A percentile compares a stretch with the other conserved stretches of the same genome.
phyloP scores from a whole-genome alignment of 2,888 invertebrate genomes.

The Coleophora flavipennella region DNA sequence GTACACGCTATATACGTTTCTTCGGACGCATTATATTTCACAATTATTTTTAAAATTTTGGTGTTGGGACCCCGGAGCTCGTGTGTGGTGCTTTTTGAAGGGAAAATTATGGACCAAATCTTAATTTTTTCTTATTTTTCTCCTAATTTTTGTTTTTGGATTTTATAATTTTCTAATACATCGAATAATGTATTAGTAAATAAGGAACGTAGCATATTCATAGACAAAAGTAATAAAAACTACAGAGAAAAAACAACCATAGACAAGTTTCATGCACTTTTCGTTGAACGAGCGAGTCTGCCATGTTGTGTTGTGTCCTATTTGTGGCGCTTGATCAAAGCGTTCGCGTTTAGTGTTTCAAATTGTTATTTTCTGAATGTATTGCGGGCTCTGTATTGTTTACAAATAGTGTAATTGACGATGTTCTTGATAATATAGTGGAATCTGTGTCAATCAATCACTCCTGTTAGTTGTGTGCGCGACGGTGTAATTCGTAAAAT shows the following conservation, averaged over 20 bases:
- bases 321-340: conserved; percentile 71
- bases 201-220: conserved; percentile 22
- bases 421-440: conserved; percentile 40
- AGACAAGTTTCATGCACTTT: conserved; percentile 62
- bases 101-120: too few relatives aligned
- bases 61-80: too few relatives aligned
- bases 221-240: conserved; percentile 10
- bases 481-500: conserved; percentile 56
- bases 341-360: conserved; percentile 58
- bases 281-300: conserved; percentile 44
- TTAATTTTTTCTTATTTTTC: too few relatives aligned
- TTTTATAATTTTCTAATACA: too few relatives aligned
- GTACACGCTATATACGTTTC: conserved; percentile 18
- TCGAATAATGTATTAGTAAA: neutral
- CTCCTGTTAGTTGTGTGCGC: conserved; percentile 47
- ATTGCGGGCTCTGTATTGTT: conserved; percentile 64
- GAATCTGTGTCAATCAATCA: conserved; percentile 38
- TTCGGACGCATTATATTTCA: conserved; percentile 19
- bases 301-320: conserved; percentile 74
- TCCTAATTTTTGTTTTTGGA: too few relatives aligned
- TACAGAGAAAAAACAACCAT: conserved; percentile 43
- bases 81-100: too few relatives aligned
- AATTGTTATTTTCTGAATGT: conserved; percentile 63
- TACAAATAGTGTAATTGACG: conserved; percentile 59
- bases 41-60: neutral